Evolutionary conservation across 2,113 vertebrate species (phyloP).

Genomic region (Rhinoptilus africanus): DNA sequence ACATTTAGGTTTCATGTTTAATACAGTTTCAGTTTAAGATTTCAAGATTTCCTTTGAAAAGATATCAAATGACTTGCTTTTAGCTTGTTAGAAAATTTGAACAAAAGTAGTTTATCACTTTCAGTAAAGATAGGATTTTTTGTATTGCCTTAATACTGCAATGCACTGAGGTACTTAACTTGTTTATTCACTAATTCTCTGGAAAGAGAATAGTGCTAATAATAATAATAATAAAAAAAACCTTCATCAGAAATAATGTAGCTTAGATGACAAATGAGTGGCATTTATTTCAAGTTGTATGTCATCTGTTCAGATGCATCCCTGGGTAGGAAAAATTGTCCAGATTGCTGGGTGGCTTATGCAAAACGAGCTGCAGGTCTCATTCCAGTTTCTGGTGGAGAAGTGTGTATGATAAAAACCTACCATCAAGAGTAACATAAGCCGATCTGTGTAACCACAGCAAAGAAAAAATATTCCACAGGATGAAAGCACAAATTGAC

Average conservation of each 20-base stretch:
- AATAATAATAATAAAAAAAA: neutral
- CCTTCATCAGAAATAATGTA: neutral
- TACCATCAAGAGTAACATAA: neutral
- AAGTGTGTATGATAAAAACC: neutral
- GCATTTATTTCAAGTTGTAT: neutral
- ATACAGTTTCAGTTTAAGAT: neutral
- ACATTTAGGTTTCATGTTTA: neutral
- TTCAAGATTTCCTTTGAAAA: neutral
- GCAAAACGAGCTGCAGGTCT: neutral
- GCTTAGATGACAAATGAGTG: neutral
- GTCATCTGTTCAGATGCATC: neutral
- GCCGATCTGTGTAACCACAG: neutral
- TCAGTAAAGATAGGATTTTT: neutral
- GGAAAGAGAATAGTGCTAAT: neutral
- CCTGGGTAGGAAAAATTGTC: neutral
- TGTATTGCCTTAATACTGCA: neutral
- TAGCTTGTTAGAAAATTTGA: neutral
- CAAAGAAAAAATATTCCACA: neutral
- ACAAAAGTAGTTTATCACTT: neutral
- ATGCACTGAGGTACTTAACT: neutral
- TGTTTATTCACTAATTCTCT: neutral
- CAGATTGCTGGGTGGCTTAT: neutral
- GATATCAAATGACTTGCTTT: neutral
- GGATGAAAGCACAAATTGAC: neutral
- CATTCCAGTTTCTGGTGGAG: neutral